Evolutionary conservation across 2,113 vertebrate species (phyloP).

Genomic region (Sander vitreus): DNA sequence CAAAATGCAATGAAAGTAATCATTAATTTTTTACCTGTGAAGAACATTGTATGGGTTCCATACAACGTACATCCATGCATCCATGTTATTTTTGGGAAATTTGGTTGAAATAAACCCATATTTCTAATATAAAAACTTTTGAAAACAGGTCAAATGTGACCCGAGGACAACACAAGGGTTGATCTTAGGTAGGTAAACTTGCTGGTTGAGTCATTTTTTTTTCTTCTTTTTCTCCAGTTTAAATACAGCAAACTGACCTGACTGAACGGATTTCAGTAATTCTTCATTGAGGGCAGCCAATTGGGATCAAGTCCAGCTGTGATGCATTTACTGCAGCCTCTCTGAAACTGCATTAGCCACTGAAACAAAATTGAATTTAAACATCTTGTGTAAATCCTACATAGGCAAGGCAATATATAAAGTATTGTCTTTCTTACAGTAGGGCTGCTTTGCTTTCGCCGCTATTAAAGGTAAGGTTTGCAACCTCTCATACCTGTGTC

Average conservation of each 20-base stretch:
- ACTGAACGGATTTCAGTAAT: conserved; percentile 31
- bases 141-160: too few species aligned
- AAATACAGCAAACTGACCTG: conserved; percentile 17
- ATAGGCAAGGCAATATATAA: background rate
- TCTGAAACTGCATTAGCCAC: conserved; percentile 22
- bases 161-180: too few species aligned
- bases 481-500: background rate
- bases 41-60: too few species aligned
- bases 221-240: background rate
- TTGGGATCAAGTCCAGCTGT: conserved; percentile 31
- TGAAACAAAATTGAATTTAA: conserved; percentile 4
- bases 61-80: too few species aligned
- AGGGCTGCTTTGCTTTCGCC: background rate
- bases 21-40: too few species aligned
- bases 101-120: too few species aligned
- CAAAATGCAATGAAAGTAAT: too few species aligned
- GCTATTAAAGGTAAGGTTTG: background rate
- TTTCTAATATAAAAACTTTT: too few species aligned
- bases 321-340: conserved; percentile 21
- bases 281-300: conserved; percentile 34
- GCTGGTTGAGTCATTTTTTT: background rate
- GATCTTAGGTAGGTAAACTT: background rate
- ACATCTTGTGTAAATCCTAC: background rate
- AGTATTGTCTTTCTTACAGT: background rate
- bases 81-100: too few species aligned